Evolutionary conservation across 2,888 invertebrate genomes (phyloP).

Genomic region (Strigamia crassipes): DNA sequence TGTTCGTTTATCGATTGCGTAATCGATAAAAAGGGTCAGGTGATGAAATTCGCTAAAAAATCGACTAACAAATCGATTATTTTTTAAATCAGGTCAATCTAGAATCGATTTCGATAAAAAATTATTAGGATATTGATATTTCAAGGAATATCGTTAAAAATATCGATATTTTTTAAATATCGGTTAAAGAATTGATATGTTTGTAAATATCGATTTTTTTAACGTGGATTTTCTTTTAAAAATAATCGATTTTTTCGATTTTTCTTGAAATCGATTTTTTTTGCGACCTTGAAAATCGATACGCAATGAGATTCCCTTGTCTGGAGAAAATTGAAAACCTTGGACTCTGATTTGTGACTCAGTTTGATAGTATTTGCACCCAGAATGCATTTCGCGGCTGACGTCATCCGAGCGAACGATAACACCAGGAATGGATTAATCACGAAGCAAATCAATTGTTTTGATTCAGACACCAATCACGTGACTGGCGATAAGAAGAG

Average conservation of each 20-base stretch:
- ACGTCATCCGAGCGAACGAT: not conserved
- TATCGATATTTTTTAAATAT: too few relatives aligned
- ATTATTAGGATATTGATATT: too few relatives aligned
- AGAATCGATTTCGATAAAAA: too few relatives aligned
- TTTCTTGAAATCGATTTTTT: not conserved
- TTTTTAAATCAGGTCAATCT: too few relatives aligned
- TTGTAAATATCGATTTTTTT: too few relatives aligned
- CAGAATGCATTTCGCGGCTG: not conserved
- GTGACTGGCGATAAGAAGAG: not conserved
- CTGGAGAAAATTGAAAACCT: not conserved
- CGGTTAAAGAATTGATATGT: too few relatives aligned
- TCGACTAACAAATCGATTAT: too few relatives aligned
- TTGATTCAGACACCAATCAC: not conserved
- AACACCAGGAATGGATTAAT: not conserved
- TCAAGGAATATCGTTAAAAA: too few relatives aligned
- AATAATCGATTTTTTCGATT: not conserved
- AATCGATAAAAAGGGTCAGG: not conserved
- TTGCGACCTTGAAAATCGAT: not conserved
- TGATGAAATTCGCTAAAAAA: too few relatives aligned
- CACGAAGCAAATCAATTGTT: not conserved
- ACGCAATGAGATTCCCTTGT: not conserved
- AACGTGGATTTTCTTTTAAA: too few relatives aligned
- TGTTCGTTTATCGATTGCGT: conserved; percentile 3
- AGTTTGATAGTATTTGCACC: not conserved
- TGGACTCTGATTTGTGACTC: conserved; percentile 24